A percentile compares a stretch with the other conserved stretches of the same genome.
Conservation (phyloP, 2,888 invertebrate genomes). For the Acanthoscelides obtectus region DNA sequence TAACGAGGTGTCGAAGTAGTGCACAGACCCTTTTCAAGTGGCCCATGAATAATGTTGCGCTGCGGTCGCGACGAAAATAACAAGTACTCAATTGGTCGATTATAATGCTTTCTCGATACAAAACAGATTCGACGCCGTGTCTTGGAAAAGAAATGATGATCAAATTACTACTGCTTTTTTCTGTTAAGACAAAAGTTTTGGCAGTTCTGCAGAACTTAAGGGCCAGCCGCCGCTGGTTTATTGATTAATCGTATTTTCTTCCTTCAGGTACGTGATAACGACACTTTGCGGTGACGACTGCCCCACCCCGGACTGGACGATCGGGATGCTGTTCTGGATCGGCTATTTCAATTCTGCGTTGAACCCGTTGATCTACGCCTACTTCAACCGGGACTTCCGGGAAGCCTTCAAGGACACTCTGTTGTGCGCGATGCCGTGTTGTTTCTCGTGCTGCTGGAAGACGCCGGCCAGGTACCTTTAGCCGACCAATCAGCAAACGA, state of each 20-base stretch:
- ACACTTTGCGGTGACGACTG: constrained; percentile 70
- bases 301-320: constrained; percentile 62
- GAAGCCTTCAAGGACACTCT: constrained; percentile 92
- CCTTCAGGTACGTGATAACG: constrained; percentile 74
- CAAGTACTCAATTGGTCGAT: too few species aligned
- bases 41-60: too few species aligned
- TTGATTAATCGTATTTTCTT: neutral
- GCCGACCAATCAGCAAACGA: constrained; percentile 36
- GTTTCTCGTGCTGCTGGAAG: constrained; percentile 70
- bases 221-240: neutral
- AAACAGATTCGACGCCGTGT: too few species aligned
- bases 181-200: too few species aligned
- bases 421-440: constrained; percentile 80
- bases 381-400: constrained; percentile 93
- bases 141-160: too few species aligned
- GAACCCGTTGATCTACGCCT: constrained; percentile 93
- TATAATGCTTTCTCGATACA: too few species aligned
- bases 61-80: too few species aligned
- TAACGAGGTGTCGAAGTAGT: too few species aligned
- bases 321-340: constrained; percentile 80
- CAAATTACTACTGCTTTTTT: too few species aligned
- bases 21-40: too few species aligned
- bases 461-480: constrained; percentile 54
- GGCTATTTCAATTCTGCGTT: constrained; percentile 95
- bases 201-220: too few species aligned